Evolutionary conservation across 2,113 vertebrate genomes (phyloP).

Genomic region (Heptranchias perlo): DNA sequence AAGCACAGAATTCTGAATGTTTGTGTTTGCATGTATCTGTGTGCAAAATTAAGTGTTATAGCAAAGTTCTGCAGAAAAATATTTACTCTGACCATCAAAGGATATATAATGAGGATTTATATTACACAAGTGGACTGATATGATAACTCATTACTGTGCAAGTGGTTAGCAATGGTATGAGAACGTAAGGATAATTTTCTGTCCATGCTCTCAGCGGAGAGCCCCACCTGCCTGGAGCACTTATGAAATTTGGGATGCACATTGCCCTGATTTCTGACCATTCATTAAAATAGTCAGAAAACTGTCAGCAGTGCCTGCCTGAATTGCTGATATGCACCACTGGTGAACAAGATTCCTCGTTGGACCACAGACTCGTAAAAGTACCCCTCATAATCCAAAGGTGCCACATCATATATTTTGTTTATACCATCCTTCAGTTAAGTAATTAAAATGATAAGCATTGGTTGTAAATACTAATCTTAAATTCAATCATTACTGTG

Average conservation of each 20-base stretch:
- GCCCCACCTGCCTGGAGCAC: neutral
- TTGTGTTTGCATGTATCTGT: neutral
- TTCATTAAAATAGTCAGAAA: neutral
- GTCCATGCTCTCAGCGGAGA: neutral
- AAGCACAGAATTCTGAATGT: neutral
- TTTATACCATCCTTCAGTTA: neutral
- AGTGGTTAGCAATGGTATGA: neutral
- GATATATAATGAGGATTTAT: neutral
- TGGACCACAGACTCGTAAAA: neutral
- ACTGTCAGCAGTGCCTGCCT: neutral
- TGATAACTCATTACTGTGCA: neutral
- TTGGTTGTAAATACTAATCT: constrained; percentile 8
- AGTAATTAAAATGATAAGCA: neutral
- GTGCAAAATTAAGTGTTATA: neutral
- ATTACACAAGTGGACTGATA: neutral
- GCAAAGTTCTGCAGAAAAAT: neutral
- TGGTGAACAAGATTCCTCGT: neutral
- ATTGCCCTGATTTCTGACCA: neutral
- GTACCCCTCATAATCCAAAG: neutral
- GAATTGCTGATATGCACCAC: neutral
- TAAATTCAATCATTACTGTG: neutral
- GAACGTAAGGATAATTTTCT: neutral
- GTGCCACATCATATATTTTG: neutral
- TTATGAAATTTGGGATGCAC: neutral
- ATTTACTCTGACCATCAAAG: neutral